Evolutionary conservation across 2,797 vertebrate genomes (phyloP).

Genomic region (Remorina albescens): DNA sequence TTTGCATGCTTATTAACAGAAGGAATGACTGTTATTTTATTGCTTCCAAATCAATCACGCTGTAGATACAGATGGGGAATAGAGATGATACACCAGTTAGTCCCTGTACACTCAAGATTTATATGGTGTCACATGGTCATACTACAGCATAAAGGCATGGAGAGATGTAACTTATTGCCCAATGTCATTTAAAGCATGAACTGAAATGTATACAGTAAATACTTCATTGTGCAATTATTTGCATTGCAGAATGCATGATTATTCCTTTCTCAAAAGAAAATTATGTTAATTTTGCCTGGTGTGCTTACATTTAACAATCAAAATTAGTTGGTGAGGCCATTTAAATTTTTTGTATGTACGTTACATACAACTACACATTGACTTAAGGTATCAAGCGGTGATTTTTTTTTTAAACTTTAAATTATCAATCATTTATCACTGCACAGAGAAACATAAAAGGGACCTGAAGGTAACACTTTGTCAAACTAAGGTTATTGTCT

Average conservation of each 20-base stretch:
- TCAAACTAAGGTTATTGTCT: background rate
- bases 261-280: background rate
- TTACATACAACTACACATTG: background rate
- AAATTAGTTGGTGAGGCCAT: background rate
- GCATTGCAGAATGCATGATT: background rate
- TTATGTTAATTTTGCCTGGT: background rate
- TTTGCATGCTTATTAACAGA: slow-evolving; percentile 62
- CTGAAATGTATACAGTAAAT: background rate
- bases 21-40: slow-evolving; percentile 37
- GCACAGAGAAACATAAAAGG: background rate
- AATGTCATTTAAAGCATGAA: background rate
- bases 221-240: slow-evolving; percentile 1
- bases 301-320: background rate
- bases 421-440: background rate
- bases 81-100: slow-evolving; percentile 52
- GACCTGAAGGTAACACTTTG: background rate
- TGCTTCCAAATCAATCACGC: slow-evolving; percentile 59
- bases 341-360: background rate
- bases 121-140: slow-evolving; percentile 19
- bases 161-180: background rate
- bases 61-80: slow-evolving; percentile 50
- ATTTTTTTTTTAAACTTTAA: too few species aligned
- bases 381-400: too few species aligned
- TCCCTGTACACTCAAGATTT: background rate
- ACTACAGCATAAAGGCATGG: background rate